Conservation (phyloP, 2,888 invertebrate genomes). For the Anagyrus pseudococci region DNA sequence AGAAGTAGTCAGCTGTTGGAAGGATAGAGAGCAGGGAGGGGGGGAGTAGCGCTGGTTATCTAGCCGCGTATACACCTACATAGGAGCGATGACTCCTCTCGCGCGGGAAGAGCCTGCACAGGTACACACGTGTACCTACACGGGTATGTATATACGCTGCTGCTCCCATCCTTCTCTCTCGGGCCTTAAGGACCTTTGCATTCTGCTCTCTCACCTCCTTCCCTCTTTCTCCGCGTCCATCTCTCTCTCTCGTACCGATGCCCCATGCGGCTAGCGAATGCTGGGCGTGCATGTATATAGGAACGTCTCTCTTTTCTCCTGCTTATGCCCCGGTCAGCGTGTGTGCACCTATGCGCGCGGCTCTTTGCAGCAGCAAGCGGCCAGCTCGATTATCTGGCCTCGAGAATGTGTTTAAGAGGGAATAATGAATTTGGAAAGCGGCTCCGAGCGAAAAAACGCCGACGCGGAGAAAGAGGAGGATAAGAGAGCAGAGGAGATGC, state of each 20-base stretch:
- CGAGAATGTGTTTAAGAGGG: conserved; percentile 32
- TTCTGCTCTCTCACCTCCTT: conserved; percentile 18
- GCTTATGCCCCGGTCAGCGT: neutral
- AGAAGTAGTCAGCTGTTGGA: conserved; percentile 26
- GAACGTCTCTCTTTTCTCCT: neutral
- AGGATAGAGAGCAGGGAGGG: neutral
- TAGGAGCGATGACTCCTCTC: conserved; percentile 33
- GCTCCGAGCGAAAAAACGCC: neutral
- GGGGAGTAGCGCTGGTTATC: conserved; percentile 3
- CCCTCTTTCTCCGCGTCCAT: neutral
- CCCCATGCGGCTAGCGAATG: neutral
- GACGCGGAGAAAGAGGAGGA: neutral
- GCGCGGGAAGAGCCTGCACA: neutral
- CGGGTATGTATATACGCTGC: neutral
- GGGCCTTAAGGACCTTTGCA: conserved; percentile 35
- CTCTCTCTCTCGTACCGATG: neutral
- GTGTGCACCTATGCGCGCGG: neutral
- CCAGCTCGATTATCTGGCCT: conserved; percentile 24
- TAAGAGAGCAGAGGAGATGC: neutral
- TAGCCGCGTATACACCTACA: neutral
- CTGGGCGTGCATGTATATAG: neutral
- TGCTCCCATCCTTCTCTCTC: neutral
- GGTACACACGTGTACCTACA: no score
- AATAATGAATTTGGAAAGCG: conserved; percentile 38
- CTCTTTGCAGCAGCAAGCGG: neutral